These are phyloP conservation scores for Poliocrania exsul DNA, from an alignment of 2,797 vertebrate genomes.

Conservation along the genomic window DNA sequence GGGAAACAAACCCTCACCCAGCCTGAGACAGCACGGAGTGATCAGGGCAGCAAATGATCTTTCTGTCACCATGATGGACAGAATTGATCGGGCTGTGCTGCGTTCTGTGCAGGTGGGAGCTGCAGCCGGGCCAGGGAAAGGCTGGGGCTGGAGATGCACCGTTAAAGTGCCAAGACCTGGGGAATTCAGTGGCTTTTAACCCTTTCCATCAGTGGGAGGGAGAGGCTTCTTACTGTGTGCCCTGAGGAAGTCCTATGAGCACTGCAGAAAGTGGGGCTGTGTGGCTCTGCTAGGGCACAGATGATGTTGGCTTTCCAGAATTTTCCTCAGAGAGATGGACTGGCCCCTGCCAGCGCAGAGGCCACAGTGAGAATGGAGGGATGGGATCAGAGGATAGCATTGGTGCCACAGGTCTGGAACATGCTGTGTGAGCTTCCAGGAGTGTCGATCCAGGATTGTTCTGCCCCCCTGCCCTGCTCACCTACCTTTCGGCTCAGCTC, in stretches of 20 bases:
- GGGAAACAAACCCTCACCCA: not conserved
- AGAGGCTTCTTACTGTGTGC: not conserved
- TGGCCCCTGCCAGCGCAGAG: not conserved
- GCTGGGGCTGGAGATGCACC: not conserved
- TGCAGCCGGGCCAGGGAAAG: not conserved
- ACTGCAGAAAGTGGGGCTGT: not conserved
- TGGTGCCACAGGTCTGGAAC: not conserved
- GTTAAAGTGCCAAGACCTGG: not conserved
- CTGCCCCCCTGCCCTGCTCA: not conserved
- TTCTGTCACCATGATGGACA: not conserved
- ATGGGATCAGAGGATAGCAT: not conserved
- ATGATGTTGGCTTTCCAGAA: slow-evolving; percentile 4
- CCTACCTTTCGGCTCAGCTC: fast-evolving
- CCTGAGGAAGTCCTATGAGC: not conserved
- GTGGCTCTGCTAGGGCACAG: not conserved
- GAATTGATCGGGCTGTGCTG: not conserved
- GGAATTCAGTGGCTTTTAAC: not conserved
- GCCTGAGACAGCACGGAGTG: not conserved
- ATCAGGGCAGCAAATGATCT: slow-evolving; percentile 42
- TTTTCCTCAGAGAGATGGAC: not conserved
- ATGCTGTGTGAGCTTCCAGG: not conserved
- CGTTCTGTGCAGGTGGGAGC: not conserved
- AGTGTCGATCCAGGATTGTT: not conserved
- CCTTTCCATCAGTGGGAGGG: not conserved
- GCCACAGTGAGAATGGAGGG: fast-evolving